Evolutionary conservation across 2,888 invertebrate species (phyloP).

Genomic region (Rhopalosiphum nymphaeae): DNA sequence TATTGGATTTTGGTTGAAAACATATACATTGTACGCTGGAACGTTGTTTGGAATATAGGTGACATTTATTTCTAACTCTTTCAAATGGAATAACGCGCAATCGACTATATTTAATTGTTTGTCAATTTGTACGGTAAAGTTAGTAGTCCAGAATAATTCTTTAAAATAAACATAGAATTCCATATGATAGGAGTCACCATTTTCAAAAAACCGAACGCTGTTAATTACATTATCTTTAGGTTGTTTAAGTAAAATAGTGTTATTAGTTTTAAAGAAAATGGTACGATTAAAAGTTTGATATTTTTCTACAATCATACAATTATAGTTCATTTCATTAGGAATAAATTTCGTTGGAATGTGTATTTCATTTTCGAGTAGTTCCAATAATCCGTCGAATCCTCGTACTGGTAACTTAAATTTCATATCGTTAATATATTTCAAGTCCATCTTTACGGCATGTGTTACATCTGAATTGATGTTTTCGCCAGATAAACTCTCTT

Average conservation of each 20-base stretch:
- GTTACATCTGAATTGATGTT: background rate
- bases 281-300: background rate
- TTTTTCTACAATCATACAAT: background rate
- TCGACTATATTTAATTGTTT: accelerated
- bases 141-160: background rate
- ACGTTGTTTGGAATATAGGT: background rate
- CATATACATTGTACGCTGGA: background rate
- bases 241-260: background rate
- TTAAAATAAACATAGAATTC: background rate
- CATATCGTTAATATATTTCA: background rate
- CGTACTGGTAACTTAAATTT: background rate
- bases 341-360: background rate
- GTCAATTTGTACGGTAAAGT: background rate
- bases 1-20: background rate
- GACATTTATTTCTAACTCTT: background rate
- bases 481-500: background rate
- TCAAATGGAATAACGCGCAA: background rate
- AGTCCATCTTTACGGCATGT: background rate
- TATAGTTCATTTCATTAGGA: background rate
- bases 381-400: background rate
- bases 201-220: background rate
- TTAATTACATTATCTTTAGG: background rate
- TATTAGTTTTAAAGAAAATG: accelerated
- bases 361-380: background rate
- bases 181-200: background rate